Evolutionary conservation across 92 coral and sea anemone genomes (phyloP).

Genomic region (Phenganax marumi): DNA sequence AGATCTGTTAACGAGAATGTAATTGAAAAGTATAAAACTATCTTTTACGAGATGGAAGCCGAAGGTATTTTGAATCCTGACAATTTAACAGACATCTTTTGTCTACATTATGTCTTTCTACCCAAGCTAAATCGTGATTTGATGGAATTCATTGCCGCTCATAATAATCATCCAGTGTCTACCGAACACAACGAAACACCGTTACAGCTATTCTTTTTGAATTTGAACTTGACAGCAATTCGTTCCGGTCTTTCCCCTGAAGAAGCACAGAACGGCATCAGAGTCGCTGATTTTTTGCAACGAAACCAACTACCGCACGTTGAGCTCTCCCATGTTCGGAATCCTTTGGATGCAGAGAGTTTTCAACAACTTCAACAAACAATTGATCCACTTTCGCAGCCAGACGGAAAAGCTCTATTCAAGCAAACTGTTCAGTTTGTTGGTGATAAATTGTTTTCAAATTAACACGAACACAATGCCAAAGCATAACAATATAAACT

Average conservation of each 20-base stretch:
- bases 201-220: background rate
- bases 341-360: slow-evolving; percentile 6
- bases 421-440: background rate
- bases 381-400: slow-evolving; percentile 6
- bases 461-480: too few species aligned
- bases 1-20: slow-evolving; percentile 50
- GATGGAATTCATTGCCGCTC: slow-evolving; percentile 11
- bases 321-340: background rate
- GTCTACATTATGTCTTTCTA: slow-evolving; percentile 55
- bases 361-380: background rate
- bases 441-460: background rate
- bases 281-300: background rate
- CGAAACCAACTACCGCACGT: background rate
- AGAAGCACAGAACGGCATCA: background rate
- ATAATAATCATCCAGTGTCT: slow-evolving; percentile 28
- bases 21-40: slow-evolving; percentile 18
- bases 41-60: slow-evolving; percentile 38
- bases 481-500: too few species aligned
- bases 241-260: slow-evolving; percentile 5
- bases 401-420: background rate
- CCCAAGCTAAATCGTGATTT: slow-evolving; percentile 42
- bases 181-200: slow-evolving; percentile 29
- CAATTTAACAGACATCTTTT: slow-evolving; percentile 56
- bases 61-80: slow-evolving; percentile 45
- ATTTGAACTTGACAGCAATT: slow-evolving; percentile 1